These are phyloP conservation scores for Glyphotaelius pellucidus DNA, from an alignment of 2,888 invertebrate genomes.

Conservation along the genomic window DNA sequence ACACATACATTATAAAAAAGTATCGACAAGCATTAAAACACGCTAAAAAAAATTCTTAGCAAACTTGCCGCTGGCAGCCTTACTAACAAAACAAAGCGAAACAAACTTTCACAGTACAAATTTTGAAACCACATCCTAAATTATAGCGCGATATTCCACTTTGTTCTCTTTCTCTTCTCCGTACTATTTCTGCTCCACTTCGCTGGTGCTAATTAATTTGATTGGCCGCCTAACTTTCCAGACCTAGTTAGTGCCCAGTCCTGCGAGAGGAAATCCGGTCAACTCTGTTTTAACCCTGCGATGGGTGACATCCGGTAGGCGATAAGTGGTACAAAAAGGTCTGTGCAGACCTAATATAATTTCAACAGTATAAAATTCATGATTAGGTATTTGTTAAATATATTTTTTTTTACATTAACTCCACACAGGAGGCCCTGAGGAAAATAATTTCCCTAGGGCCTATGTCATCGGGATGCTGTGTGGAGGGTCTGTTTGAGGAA, in stretches of 20 bases:
- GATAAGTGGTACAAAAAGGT: too few species aligned
- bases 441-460: too few species aligned
- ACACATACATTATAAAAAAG: background rate
- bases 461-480: too few species aligned
- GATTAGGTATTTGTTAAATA: too few species aligned
- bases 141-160: background rate
- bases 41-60: background rate
- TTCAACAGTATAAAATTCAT: too few species aligned
- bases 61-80: background rate
- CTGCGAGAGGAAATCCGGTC: background rate
- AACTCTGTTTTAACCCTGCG: background rate
- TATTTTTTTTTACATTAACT: too few species aligned
- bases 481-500: too few species aligned
- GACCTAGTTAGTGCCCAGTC: background rate
- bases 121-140: background rate
- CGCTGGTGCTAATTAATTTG: background rate
- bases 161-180: background rate
- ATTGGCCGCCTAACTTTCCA: background rate
- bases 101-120: background rate
- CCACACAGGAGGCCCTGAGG: too few species aligned
- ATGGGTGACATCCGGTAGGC: too few species aligned
- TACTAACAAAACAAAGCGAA: background rate
- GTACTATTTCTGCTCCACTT: background rate
- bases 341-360: too few species aligned
- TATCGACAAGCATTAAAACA: background rate